Evolutionary conservation across 2,888 invertebrate genomes (phyloP), one percentile per base, ranked within the genome.

Genomic region (Hipparchia sbordonii): DNA sequence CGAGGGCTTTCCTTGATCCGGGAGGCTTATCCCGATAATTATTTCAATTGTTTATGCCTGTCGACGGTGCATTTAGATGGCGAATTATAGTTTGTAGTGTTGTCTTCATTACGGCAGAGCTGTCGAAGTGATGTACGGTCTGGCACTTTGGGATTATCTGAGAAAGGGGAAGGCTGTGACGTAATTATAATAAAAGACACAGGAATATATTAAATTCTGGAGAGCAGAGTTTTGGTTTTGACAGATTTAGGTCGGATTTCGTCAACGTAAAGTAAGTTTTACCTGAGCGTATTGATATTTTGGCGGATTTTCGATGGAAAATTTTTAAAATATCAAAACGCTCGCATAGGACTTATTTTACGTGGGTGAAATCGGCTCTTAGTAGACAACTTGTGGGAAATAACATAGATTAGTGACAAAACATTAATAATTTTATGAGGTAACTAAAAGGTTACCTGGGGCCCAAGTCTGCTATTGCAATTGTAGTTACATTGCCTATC

Each of bases 1-100:
- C 91, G 83, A 89, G 93, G 92, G 92, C 88, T 89, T 89, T 88
- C 84, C 82, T 79, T 90, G 90, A 92, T 92, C 92, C 91, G 81
- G 85, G 84, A 82, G 87, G 90, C 89, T 93, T 93, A 93, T 91
- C 91, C 92, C 88, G 92, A 93, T 93, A 93, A 93, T 93, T 93
- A 93, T 93, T 93, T 93, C 92, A 92, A 93, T 92, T 93, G 93
- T 93, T 93, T 92, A 92, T 92, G 92, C 92, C 88, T 91, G 92
- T 92, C 93, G 89, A 89, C 92, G 87, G 85, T 91, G 92, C 90
- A 93, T 93, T 93, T 92, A 92, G 87, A 93, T 93, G 86, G 92
- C 86, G 90, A 89, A 93, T 93, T 93, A 93, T 93, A 92, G 92
- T 92, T 93, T 90, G 89, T 90, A 84, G 84, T 84, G 84, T 80